Evolutionary conservation across 2,888 invertebrate species (phyloP), one percentile per base, ranked within the genome.

Genomic region (Drosophila longiperda): DNA sequence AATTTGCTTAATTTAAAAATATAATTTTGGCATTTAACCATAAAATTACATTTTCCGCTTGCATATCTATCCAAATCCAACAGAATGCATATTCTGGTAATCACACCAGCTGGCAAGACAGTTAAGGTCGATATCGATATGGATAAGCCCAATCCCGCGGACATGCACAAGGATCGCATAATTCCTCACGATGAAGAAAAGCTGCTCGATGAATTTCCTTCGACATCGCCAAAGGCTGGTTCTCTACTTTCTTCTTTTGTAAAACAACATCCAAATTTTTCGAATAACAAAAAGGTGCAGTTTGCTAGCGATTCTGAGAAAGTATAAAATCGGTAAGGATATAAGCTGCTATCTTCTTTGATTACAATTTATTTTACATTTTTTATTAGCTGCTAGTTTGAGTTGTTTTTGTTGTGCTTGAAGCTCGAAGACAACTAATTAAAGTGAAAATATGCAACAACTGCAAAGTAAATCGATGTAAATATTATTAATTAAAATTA

Each of bases 81-180:
- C 17, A 74, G 32, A 17, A 88, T 88, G 85, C 77, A 83, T 63
- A 70, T 86, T n/a, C 59, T 83, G 0, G 42, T 88, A 4, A 86
- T 86, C 36, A 88, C 81, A 5, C 83, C 83, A 7, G 65, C 59
- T 29, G 89, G 85, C 15, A 75, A 78, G 50, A 69, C 58, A 9
- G 62, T 84, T 2, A 81, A 68, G 45, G 40, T 87, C 26, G 62
- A 83, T 20, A 48, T 82, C 12, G 34, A 52, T 6, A 6, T 29
- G 6, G 82, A 82, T 57, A 84, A 75, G 1, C 11, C 53, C 8
- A 71, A 66, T 12, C 6, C 23, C 12, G 48, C 38, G 3, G 60
- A 38, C 4, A 15, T 17, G 8, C 34, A 42, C 4, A 34, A 12
- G 2, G 62, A 75, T n/a, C 40, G 9, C 17, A 26, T 45, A 12